These are phyloP conservation scores for Standfussiana lucernea DNA, from an alignment of 2,888 invertebrate species.

Conservation along the genomic window DNA sequence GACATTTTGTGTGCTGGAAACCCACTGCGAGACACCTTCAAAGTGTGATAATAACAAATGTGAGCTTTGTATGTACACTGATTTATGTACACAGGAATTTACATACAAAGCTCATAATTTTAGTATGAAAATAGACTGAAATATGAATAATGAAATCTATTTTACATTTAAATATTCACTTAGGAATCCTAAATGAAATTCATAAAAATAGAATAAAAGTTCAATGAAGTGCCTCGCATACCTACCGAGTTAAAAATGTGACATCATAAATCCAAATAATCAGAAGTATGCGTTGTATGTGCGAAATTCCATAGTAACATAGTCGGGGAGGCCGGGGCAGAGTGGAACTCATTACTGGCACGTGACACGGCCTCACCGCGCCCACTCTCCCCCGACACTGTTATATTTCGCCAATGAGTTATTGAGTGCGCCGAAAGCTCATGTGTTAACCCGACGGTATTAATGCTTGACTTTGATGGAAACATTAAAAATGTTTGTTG, in stretches of 20 bases:
- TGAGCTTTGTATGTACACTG: too few species aligned
- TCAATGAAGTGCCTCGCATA: conserved; percentile 42
- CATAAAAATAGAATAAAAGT: conserved; percentile 34
- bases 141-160: background rate
- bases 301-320: conserved; percentile 87
- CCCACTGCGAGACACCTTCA: too few species aligned
- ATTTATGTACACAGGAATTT: too few species aligned
- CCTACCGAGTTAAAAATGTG: conserved; percentile 67
- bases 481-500: conserved; percentile 61
- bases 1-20: too few species aligned
- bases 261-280: conserved; percentile 87
- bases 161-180: conserved; percentile 15
- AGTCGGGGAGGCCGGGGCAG: conserved; percentile 77
- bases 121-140: too few species aligned
- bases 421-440: conserved; percentile 88
- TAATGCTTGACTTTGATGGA: conserved; percentile 76
- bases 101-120: too few species aligned
- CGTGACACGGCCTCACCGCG: conserved; percentile 87
- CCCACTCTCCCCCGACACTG: conserved; percentile 79
- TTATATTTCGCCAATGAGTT: conserved; percentile 89
- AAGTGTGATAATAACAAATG: too few species aligned
- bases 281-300: conserved; percentile 84
- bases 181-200: conserved; percentile 3
- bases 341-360: conserved; percentile 89
- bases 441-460: conserved; percentile 82